phyloP scores from a whole-genome alignment of 2,113 vertebrate species.

The Mus spicilegus region DNA sequence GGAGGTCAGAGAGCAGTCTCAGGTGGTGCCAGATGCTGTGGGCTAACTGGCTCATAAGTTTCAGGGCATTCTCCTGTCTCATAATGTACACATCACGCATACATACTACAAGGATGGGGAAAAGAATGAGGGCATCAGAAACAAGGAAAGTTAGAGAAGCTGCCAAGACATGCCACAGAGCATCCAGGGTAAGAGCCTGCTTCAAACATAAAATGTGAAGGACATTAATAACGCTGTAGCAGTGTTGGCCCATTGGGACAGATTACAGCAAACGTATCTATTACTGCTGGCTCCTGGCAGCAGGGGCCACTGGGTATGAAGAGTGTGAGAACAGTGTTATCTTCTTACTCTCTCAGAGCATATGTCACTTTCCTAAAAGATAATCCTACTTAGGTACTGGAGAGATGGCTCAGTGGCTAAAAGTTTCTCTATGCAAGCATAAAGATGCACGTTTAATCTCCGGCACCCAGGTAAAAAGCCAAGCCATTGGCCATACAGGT shows the following conservation, averaged over 20 bases:
- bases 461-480: neutral
- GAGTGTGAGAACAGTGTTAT: no score
- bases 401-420: neutral
- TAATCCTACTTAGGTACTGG: neutral
- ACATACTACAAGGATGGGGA: neutral
- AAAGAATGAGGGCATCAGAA: neutral
- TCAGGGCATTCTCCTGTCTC: neutral
- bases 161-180: neutral
- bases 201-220: neutral
- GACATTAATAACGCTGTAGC: neutral
- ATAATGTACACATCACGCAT: neutral
- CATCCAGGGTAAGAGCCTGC: neutral
- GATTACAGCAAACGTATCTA: neutral
- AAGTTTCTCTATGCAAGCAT: no score
- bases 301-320: neutral
- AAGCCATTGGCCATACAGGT: neutral
- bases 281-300: neutral
- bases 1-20: neutral
- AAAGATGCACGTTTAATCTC: neutral
- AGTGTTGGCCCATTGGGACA: neutral
- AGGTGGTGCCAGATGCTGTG: no score
- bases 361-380: neutral
- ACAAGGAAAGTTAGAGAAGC: slow-evolving; percentile 1
- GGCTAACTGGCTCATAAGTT: neutral
- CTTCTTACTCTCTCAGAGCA: neutral